phyloP scores from a whole-genome alignment of 2,797 vertebrate species.

The Crocodylus rhombifer region DNA sequence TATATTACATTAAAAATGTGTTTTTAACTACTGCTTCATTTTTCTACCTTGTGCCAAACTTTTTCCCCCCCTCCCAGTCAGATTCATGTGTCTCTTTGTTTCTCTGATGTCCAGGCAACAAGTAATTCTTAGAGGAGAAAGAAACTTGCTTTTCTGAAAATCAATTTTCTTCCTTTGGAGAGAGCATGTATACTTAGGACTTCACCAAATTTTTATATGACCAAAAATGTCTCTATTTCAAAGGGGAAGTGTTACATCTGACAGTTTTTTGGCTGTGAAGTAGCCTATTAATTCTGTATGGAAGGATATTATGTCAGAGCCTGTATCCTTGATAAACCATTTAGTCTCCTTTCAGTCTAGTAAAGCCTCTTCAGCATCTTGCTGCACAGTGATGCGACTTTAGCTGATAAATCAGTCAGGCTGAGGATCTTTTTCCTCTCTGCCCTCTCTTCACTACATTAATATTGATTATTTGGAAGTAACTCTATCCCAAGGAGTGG shows the following conservation, averaged over 20 bases:
- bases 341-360: conserved; percentile 76
- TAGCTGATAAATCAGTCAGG: conserved; percentile 76
- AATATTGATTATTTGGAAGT: conserved; percentile 89
- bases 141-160: not conserved
- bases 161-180: not conserved
- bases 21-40: not conserved
- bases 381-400: conserved; percentile 69
- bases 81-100: not conserved
- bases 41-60: conserved; percentile 20
- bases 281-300: conserved; percentile 23
- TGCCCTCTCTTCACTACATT: conserved; percentile 78
- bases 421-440: conserved; percentile 78
- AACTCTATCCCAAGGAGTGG: conserved; percentile 86
- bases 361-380: conserved; percentile 79
- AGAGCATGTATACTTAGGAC: not conserved
- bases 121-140: not conserved
- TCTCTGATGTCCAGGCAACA: conserved; percentile 4
- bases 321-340: not conserved
- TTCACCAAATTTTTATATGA: not conserved
- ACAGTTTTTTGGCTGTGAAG: not conserved
- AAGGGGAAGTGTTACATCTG: not conserved
- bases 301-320: not conserved
- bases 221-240: not conserved
- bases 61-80: not conserved
- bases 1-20: conserved; percentile 20